Evolutionary conservation across 2,888 invertebrate genomes (phyloP).

Genomic region (Erebia ligea): DNA sequence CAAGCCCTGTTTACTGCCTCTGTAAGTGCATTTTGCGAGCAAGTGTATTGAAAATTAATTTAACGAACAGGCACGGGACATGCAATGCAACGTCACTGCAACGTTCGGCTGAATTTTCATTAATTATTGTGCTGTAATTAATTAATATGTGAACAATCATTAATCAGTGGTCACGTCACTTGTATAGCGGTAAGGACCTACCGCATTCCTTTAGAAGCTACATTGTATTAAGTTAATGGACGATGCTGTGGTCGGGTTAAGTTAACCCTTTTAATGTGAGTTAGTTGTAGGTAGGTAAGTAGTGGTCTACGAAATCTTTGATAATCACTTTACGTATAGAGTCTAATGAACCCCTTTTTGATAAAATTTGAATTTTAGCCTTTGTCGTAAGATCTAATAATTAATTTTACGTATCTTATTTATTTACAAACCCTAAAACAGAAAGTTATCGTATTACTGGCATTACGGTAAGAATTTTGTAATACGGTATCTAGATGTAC

Average conservation of each 20-base stretch:
- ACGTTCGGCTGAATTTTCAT: conserved; percentile 67
- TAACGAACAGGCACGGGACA: conserved; percentile 43
- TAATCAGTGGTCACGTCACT: conserved; percentile 22
- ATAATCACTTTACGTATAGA: neutral
- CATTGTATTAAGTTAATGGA: conserved; percentile 2
- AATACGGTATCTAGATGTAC: too few species aligned
- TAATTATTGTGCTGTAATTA: conserved; percentile 57
- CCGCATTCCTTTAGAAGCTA: conserved; percentile 8
- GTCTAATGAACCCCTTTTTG: neutral
- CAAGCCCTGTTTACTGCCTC: too few species aligned
- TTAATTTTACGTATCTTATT: neutral
- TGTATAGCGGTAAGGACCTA: conserved; percentile 1
- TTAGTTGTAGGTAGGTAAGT: neutral
- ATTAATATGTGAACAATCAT: conserved; percentile 62
- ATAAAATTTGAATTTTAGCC: neutral
- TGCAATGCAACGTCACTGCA: conserved; percentile 50
- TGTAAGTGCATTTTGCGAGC: too few species aligned
- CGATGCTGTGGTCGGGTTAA: neutral
- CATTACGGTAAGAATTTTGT: too few species aligned
- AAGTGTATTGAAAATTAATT: conserved; percentile 61
- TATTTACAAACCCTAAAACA: too few species aligned
- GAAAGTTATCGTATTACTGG: too few species aligned
- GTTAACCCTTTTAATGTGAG: neutral
- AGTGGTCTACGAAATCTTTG: neutral
- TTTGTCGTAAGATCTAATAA: neutral